phyloP scores from a whole-genome alignment of 2,888 invertebrate species.

The Crematogaster levior region DNA sequence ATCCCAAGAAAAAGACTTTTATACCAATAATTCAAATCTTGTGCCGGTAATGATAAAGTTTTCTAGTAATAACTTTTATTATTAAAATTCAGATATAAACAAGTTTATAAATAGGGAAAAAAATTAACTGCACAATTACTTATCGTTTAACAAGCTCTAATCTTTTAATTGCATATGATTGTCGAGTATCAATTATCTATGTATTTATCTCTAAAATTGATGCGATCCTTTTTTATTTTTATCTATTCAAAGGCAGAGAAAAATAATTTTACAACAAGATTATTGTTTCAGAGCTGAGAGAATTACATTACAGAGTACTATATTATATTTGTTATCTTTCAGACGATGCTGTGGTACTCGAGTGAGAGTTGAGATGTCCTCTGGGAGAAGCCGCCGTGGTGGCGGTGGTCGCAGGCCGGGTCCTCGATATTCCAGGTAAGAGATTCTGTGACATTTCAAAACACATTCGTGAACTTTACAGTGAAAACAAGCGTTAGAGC shows the following conservation, averaged over 20 bases:
- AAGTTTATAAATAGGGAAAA: neutral
- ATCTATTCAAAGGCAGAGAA: neutral
- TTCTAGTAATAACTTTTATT: too few species aligned
- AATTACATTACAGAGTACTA: too few species aligned
- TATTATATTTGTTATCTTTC: slow-evolving; percentile 65
- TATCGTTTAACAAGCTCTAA: too few species aligned
- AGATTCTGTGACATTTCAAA: slow-evolving; percentile 34
- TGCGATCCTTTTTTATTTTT: neutral
- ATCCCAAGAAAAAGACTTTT: neutral
- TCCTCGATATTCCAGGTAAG: slow-evolving; percentile 84
- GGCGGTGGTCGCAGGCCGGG: slow-evolving; percentile 86
- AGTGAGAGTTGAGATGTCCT: slow-evolving; percentile 97
- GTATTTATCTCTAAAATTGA: neutral
- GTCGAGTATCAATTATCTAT: neutral
- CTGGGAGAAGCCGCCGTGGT: slow-evolving; percentile 92
- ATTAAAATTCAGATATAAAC: neutral
- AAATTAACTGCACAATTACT: too few species aligned
- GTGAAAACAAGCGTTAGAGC: slow-evolving; percentile 68
- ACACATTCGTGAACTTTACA: slow-evolving; percentile 66
- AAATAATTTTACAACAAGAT: neutral
- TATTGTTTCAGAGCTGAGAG: neutral
- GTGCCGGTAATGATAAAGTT: neutral
- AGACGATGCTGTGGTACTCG: slow-evolving; percentile 96
- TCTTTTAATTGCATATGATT: too few species aligned
- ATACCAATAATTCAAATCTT: neutral